A percentile compares a stretch with the other conserved stretches of the same genome.
Evolutionary conservation across 2,797 vertebrate species (phyloP).

Genomic region (Pseudochirops corinnae): DNA sequence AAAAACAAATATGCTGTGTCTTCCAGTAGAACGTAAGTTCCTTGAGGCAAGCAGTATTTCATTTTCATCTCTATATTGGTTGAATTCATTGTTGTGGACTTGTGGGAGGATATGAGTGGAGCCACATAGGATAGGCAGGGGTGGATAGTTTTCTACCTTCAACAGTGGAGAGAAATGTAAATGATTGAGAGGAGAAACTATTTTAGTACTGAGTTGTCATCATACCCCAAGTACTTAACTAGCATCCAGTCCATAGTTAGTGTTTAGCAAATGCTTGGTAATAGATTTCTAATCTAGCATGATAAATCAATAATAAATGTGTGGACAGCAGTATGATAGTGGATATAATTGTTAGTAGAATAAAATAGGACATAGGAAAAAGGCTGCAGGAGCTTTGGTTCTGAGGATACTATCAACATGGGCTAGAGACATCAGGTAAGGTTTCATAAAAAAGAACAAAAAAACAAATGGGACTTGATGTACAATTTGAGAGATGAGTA

Average conservation of each 20-base stretch:
- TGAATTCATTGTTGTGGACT: background rate
- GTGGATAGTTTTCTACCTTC: background rate
- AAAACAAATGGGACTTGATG: background rate
- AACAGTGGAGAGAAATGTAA: background rate
- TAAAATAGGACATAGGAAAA: background rate
- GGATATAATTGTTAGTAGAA: background rate
- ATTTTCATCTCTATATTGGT: background rate
- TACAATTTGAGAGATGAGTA: background rate
- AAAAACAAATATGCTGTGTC: background rate
- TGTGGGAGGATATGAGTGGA: background rate
- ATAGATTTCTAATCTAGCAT: background rate
- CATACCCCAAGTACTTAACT: background rate
- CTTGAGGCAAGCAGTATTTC: background rate
- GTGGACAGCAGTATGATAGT: background rate
- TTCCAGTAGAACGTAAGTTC: background rate
- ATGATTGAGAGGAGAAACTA: background rate
- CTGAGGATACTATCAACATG: background rate
- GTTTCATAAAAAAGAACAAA: background rate
- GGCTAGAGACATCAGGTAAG: background rate
- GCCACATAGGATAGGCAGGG: background rate
- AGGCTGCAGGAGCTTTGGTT: background rate
- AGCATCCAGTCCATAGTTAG: background rate
- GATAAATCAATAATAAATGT: background rate
- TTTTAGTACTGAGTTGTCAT: background rate
- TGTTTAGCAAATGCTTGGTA: background rate